phyloP scores from a whole-genome alignment of 2,888 invertebrate genomes.

The Drosophila nigricruria region DNA sequence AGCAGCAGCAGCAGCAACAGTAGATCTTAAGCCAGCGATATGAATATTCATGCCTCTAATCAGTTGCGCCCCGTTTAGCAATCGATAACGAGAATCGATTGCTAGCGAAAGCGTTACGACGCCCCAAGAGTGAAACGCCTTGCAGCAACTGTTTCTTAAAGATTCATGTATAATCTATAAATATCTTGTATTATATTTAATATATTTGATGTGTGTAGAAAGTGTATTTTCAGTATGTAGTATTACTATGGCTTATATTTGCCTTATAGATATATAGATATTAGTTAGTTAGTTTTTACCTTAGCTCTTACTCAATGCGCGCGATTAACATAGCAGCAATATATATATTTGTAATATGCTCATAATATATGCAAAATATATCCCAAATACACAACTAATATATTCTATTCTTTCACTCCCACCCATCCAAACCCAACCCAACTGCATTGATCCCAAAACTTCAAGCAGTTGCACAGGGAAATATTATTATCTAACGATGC shows the following conservation, averaged over 20 bases:
- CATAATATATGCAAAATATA: not conserved
- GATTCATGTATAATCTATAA: not conserved
- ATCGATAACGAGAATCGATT: constrained; percentile 48
- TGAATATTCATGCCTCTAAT: constrained; percentile 57
- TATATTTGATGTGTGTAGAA: not conserved
- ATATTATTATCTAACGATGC: constrained; percentile 21
- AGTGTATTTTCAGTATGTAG: not conserved
- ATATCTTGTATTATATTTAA: not conserved
- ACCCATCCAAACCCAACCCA: not conserved
- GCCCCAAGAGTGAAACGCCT: constrained; percentile 14
- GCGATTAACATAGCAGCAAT: not conserved
- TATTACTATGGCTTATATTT: too few species aligned
- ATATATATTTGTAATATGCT: not conserved
- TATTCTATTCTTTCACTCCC: constrained; percentile 1
- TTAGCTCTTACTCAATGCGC: not conserved
- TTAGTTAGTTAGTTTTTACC: too few species aligned
- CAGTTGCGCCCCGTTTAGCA: constrained; percentile 38
- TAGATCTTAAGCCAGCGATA: constrained; percentile 39
- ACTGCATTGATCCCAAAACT: not conserved
- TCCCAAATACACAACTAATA: not conserved
- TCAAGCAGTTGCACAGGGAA: not conserved
- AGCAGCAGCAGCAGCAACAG: constrained; percentile 14
- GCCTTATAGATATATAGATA: too few species aligned
- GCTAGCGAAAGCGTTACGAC: constrained; percentile 54
- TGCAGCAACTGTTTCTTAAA: not conserved